A percentile compares a stretch with the other conserved stretches of the same genome.
Evolutionary conservation across 1,140 invertebrate genomes (phyloP).

Genomic region (Trichonephila clavata): DNA sequence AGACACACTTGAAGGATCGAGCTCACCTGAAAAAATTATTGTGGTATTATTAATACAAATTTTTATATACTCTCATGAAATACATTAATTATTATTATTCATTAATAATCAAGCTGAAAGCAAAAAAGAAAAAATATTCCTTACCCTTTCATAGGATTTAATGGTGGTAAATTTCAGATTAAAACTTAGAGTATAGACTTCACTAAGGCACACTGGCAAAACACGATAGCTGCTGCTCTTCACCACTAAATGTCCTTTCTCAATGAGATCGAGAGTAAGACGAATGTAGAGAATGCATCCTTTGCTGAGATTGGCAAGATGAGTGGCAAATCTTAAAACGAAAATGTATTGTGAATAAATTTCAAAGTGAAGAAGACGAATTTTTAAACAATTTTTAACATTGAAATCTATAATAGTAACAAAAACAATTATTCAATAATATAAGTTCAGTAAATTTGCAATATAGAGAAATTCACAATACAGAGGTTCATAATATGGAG

Average conservation of each 20-base stretch:
- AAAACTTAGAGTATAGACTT: conserved; percentile 96
- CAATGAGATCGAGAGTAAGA: conserved; percentile 95
- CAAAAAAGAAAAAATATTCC: neutral
- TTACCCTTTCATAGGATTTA: conserved; percentile 92
- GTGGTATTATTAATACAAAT: too few relatives aligned
- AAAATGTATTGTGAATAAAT: neutral
- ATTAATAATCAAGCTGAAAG: too few relatives aligned
- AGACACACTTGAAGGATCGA: conserved; percentile 92
- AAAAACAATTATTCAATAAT: too few relatives aligned
- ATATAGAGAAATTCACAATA: too few relatives aligned
- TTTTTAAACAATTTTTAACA: neutral
- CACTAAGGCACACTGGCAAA: conserved; percentile 93
- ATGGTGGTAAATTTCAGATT: conserved; percentile 94
- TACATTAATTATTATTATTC: too few relatives aligned
- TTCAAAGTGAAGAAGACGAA: neutral
- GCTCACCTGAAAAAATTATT: conserved; percentile 78
- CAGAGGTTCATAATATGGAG: too few relatives aligned
- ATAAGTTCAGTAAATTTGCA: too few relatives aligned
- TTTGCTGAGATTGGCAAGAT: conserved; percentile 90
- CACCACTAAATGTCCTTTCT: conserved; percentile 94
- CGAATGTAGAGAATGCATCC: conserved; percentile 96
- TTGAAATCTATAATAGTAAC: too few relatives aligned
- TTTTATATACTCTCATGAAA: too few relatives aligned
- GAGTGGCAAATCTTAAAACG: conserved; percentile 89
- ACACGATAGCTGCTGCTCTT: conserved; percentile 96